Conservation (phyloP, 1,140 invertebrate species). For the Acyrthosiphon pisum region DNA sequence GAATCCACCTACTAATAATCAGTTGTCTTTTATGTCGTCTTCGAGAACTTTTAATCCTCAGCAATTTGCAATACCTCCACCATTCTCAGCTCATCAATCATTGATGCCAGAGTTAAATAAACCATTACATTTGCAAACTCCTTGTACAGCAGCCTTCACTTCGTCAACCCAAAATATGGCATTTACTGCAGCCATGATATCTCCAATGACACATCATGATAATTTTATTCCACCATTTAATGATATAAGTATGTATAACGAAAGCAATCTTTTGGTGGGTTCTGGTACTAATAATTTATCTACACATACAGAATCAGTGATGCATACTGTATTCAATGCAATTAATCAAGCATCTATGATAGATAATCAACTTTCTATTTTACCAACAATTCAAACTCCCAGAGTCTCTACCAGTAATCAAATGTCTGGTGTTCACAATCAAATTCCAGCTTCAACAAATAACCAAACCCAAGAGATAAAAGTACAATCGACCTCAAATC, state of each 20-base stretch:
- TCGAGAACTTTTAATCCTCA: constrained; percentile 49
- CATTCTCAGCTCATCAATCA: constrained; percentile 28
- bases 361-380: constrained; percentile 38
- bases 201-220: constrained; percentile 62
- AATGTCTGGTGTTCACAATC: neutral
- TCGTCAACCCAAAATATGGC: constrained; percentile 80
- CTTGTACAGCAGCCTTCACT: constrained; percentile 78
- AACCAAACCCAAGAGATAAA: constrained; percentile 13
- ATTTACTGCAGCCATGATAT: constrained; percentile 77
- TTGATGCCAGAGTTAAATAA: constrained; percentile 64
- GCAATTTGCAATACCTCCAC: constrained; percentile 48
- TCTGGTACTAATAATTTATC: constrained; percentile 21
- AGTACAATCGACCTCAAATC: constrained; percentile 48
- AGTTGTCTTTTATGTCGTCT: constrained; percentile 67
- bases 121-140: constrained; percentile 63
- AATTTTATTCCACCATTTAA: constrained; percentile 50
- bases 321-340: constrained; percentile 42
- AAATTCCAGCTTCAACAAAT: neutral
- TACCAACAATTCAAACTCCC: constrained; percentile 9
- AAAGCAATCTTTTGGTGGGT: constrained; percentile 40
- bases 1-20: constrained; percentile 63
- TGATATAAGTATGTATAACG: constrained; percentile 49
- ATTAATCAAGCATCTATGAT: constrained; percentile 46
- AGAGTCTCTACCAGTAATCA: neutral
- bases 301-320: constrained; percentile 25